A percentile compares a stretch with the other conserved stretches of the same genome.
phyloP scores from a whole-genome alignment of 2,888 invertebrate species.

The Ditula angustiorana region DNA sequence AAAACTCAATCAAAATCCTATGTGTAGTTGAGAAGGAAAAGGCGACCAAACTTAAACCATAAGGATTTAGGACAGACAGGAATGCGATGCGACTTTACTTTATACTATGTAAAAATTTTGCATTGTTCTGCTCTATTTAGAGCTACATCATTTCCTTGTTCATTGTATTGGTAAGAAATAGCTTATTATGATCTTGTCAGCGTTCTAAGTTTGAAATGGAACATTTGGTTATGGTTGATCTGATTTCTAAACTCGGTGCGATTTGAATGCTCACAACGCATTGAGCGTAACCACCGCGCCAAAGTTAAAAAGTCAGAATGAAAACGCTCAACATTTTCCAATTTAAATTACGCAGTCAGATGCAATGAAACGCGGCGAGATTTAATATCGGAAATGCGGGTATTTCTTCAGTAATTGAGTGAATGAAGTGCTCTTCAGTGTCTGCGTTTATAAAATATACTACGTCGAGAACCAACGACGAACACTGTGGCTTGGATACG shows the following conservation, averaged over 20 bases:
- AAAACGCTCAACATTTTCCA: slow-evolving; percentile 14
- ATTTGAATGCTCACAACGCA: not conserved
- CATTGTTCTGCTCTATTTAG: too few species aligned
- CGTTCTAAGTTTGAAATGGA: too few species aligned
- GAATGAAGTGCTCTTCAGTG: slow-evolving; percentile 57
- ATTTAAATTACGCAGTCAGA: slow-evolving; percentile 43
- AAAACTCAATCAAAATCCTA: too few species aligned
- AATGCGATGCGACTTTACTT: too few species aligned
- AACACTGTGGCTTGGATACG: slow-evolving; percentile 39
- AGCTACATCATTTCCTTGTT: too few species aligned
- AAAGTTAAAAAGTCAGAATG: slow-evolving; percentile 7
- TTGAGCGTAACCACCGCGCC: not conserved
- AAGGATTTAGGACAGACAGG: too few species aligned
- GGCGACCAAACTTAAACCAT: too few species aligned
- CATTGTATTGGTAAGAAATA: too few species aligned
- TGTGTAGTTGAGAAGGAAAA: too few species aligned
- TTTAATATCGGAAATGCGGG: slow-evolving; percentile 44
- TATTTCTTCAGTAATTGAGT: slow-evolving; percentile 63
- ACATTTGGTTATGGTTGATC: too few species aligned
- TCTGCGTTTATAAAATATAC: slow-evolving; percentile 58
- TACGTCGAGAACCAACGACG: slow-evolving; percentile 33
- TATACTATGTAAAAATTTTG: too few species aligned
- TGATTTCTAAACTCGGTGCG: not conserved
- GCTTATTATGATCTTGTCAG: too few species aligned
- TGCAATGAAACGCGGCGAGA: slow-evolving; percentile 46